Evolutionary conservation across 1,140 invertebrate genomes (phyloP).

Genomic region (Choristoneura fumiferana): DNA sequence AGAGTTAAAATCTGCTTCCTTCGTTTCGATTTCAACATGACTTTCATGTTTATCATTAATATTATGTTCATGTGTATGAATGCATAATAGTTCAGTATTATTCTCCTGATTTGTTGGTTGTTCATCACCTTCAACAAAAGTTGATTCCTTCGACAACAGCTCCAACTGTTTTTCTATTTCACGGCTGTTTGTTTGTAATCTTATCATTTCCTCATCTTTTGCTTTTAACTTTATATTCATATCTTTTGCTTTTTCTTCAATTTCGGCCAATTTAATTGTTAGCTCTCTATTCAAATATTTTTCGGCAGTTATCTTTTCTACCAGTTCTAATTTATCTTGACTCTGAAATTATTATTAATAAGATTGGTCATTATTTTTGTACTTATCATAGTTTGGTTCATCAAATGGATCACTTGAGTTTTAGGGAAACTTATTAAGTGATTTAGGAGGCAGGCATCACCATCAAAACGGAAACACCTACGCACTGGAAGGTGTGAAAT

Average conservation of each 20-base stretch:
- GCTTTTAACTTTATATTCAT: conserved; percentile 81
- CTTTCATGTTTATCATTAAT: neutral
- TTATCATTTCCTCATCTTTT: conserved; percentile 84
- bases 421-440: too few relatives aligned
- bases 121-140: conserved; percentile 9
- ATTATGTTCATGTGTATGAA: conserved; percentile 10
- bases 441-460: too few relatives aligned
- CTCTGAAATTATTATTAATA: conserved; percentile 82
- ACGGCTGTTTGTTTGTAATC: conserved; percentile 81
- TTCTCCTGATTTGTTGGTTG: conserved; percentile 24
- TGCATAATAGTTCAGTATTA: neutral
- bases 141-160: conserved; percentile 36
- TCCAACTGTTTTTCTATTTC: conserved; percentile 81
- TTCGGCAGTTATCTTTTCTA: conserved; percentile 89
- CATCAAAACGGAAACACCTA: too few relatives aligned
- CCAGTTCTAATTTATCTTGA: conserved; percentile 90
- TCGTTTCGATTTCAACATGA: conserved; percentile 17
- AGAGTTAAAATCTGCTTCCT: conserved; percentile 12
- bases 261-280: conserved; percentile 82
- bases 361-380: too few relatives aligned
- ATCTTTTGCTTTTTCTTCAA: conserved; percentile 84
- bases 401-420: too few relatives aligned
- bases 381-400: too few relatives aligned
- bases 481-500: too few relatives aligned
- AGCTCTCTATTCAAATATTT: conserved; percentile 88